These are phyloP conservation scores for Alentia gelatinosa DNA, from an alignment of 2,888 invertebrate genomes.

Conservation along the genomic window DNA sequence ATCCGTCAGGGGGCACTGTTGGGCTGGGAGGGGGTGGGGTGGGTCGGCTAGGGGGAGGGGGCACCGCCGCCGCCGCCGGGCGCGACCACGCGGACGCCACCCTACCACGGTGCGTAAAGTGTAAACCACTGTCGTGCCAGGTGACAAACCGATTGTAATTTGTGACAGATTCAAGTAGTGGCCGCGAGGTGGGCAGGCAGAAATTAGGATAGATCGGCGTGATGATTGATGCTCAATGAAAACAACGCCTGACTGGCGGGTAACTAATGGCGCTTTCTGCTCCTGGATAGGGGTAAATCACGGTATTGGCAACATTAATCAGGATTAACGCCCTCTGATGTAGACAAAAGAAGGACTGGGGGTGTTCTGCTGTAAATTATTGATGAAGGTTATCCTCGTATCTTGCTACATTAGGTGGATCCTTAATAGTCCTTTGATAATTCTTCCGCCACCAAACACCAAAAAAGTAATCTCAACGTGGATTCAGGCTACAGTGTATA, in stretches of 20 bases:
- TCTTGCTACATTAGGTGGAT: neutral
- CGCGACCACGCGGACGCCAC: no score
- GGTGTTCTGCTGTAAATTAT: neutral
- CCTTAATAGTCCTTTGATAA: neutral
- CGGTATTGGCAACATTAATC: neutral
- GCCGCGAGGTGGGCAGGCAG: neutral
- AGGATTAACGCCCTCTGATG: neutral
- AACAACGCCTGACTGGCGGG: neutral
- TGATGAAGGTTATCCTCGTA: neutral
- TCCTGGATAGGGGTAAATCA: neutral
- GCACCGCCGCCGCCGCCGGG: no score
- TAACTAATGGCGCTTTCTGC: neutral
- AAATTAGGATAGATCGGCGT: conserved; percentile 6
- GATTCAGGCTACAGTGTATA: neutral
- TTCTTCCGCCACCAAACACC: neutral
- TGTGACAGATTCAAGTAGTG: neutral
- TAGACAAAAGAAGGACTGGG: neutral
- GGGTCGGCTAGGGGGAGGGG: neutral
- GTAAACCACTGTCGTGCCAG: neutral
- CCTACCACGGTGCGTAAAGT: no score
- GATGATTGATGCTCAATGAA: neutral
- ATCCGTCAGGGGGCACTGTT: neutral
- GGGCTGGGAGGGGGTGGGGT: neutral
- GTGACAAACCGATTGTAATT: neutral
- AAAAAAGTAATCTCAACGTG: neutral